Evolutionary conservation across 2,113 vertebrate genomes (phyloP), one percentile per base, ranked within the genome.

Genomic region (Cephalopterus ornatus): DNA sequence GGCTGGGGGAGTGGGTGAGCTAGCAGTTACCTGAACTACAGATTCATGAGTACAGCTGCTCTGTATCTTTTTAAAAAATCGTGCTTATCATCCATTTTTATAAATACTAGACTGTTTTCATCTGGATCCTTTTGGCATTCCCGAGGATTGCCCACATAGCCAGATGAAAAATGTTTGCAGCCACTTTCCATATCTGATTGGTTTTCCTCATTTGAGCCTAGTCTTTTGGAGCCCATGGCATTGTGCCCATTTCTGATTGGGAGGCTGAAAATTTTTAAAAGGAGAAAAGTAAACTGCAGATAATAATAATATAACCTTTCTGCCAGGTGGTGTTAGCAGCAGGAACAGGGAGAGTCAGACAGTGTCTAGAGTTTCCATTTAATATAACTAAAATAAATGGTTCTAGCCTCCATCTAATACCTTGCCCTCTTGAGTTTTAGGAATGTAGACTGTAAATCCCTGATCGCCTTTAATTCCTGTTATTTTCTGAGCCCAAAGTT

Each of bases 331-430:
- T 79, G 66, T 72, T 86, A 94, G 73, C 91, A 81, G 88, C 62
- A 95, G 85, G 68, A 94, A 74, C 27, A 61, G 49, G 53, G 75
- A 92, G 78, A 76, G 47, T 93, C 72, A 89, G 83, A 85, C 85
- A 91, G 44, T 58, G 56, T 92, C 79, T 92, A 91, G 70, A 86
- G 32, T 94, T 96, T 96, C 92, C 41, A 56, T 85, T 93, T 96
- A 94, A 87, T 92, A 65, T 49, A 86, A 82, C 49, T 73, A 73
- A 97, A 96, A 96, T 66, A 81, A 95, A 96, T 96, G 79, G 83
- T 89, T 87, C 86, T 92, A 85, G 56, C 56, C 83, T 89, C 61
- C 53, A 58, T 76, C 85, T 95, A 96, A 93, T 96, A 90, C 68
- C 56, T 89, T 68, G 41, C 44, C 39, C 88, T 89, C 79, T 72